Evolutionary conservation across 2,797 vertebrate genomes (phyloP), one percentile per base, ranked within the genome.

Genomic region (Enoplosus armatus): DNA sequence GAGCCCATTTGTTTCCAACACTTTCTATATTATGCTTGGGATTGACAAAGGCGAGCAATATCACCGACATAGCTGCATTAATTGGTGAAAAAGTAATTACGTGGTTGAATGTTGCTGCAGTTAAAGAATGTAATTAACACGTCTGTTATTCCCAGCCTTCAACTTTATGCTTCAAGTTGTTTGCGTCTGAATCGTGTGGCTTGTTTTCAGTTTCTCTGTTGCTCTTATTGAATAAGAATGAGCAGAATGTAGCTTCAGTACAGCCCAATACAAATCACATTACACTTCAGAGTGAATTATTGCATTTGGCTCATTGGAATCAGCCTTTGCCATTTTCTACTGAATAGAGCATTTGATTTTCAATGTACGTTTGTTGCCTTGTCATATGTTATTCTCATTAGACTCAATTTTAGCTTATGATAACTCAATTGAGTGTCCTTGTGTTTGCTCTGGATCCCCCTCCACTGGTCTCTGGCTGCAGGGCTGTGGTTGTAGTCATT

Each of bases 251-350:
- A 81, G 74, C 75, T 64, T 51, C 45, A 58, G 60, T 22, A 18
- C 61, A 41, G 39, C 60, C 56, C 79, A 18, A 35, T 66, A 29
- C 84, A 87, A 92, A 93, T 90, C 47, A 74, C 12, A 82, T 92
- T 88, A 87, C 65, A 59, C 80, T 74, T 72, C 41, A 79, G 75
- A 90, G 84, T 84, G 75, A 88, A 70, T 86, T 43, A 92, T 80
- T 80, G 62, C 67, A 86, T 94, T 94, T 85, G 65, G 50, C 68
- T 92, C 69, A 92, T 88, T 94, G 87, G 84, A 92, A 75, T 90
- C 89, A 91, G 76, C 73, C 55, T 47, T 81, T 74, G 53, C 73
- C 24, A 9, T 78, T 85, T 77, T 53, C 56, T 8, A 53, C 56
- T 84, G 56, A 87, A 84, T 54, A 55, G 58, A 71, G 58, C 70